These are phyloP conservation scores for Coelinius sp. DNA, from an alignment of 2,888 invertebrate species.

Conservation along the genomic window DNA sequence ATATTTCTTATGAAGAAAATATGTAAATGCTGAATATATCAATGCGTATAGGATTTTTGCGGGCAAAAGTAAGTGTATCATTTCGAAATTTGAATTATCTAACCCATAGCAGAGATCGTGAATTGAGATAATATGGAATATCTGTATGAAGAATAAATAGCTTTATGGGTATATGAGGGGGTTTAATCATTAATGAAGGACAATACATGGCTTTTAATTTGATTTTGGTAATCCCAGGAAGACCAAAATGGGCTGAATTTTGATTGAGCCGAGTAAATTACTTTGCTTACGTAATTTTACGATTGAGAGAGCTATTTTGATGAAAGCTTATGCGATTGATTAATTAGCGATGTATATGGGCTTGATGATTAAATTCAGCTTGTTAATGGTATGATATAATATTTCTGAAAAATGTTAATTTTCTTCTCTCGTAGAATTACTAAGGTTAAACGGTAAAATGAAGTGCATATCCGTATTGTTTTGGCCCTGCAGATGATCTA, in stretches of 20 bases:
- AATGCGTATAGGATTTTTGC: background rate
- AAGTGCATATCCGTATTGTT: slow-evolving; percentile 59
- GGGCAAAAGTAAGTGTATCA: background rate
- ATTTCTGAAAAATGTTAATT: slow-evolving; percentile 46
- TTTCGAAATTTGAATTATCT: background rate
- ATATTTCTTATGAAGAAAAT: background rate
- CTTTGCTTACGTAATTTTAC: background rate
- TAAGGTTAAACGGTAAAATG: slow-evolving; percentile 37
- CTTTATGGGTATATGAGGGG: slow-evolving; percentile 26
- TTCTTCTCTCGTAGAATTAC: background rate
- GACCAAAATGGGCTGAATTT: background rate
- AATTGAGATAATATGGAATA: background rate
- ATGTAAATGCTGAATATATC: background rate
- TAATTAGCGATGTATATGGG: background rate
- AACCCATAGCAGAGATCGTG: background rate
- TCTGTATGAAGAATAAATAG: background rate
- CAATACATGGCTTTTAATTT: slow-evolving; percentile 63
- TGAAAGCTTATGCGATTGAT: background rate
- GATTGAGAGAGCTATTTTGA: background rate
- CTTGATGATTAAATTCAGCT: slow-evolving; percentile 4
- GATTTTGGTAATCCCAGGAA: background rate
- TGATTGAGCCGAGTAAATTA: background rate
- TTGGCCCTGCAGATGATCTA: slow-evolving; percentile 58
- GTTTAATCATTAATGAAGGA: slow-evolving; percentile 63
- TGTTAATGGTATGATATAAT: slow-evolving; percentile 11